These are phyloP conservation scores for Chaetops frenatus DNA, from an alignment of 2,113 vertebrate species.

Conservation along the genomic window DNA sequence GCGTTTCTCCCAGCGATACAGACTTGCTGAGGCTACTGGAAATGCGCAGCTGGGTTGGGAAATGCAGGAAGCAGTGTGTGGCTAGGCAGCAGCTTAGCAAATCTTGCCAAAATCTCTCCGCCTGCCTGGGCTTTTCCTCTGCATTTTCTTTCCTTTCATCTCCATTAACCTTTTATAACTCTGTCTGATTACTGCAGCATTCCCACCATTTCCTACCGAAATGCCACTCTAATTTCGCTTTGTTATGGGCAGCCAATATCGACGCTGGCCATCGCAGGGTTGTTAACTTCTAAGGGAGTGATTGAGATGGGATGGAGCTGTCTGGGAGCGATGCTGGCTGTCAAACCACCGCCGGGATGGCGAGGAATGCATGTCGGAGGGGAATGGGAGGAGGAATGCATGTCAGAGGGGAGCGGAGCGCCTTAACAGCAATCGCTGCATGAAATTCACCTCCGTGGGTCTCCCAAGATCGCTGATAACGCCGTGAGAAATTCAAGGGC, in stretches of 20 bases:
- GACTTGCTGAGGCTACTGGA: constrained; percentile 53
- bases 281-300: constrained; percentile 47
- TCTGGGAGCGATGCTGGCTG: background rate
- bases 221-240: constrained; percentile 5
- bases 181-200: constrained; percentile 27
- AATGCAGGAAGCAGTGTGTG: constrained; percentile 5
- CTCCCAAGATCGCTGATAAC: background rate
- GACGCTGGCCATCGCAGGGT: background rate
- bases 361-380: background rate
- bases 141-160: constrained; percentile 43
- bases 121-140: constrained; percentile 19
- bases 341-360: background rate
- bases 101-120: constrained; percentile 43
- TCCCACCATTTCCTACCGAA: constrained; percentile 32
- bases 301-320: constrained; percentile 21
- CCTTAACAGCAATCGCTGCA: background rate
- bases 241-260: constrained; percentile 33
- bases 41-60: constrained; percentile 12
- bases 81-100: background rate
- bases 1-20: background rate
- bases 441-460: background rate
- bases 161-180: constrained; percentile 54
- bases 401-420: background rate
- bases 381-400: background rate
- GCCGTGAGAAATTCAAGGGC: constrained; percentile 14